These are phyloP conservation scores for Eulemur albifrons DNA, from an alignment of 2,797 vertebrate genomes.

Conservation along the genomic window DNA sequence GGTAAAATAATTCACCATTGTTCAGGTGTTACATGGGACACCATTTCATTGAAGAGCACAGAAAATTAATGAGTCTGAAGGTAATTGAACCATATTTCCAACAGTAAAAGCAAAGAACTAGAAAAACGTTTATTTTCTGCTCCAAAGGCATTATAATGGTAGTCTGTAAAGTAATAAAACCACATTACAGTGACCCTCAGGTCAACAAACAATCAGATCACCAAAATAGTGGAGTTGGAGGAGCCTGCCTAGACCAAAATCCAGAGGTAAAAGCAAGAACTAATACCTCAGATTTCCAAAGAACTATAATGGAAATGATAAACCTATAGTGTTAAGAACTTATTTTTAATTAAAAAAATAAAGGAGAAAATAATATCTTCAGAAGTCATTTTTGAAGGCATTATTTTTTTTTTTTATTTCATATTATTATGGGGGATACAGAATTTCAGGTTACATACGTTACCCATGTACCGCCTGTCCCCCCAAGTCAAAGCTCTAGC, in stretches of 20 bases:
- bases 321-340: background rate
- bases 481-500: no score
- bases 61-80: conserved; percentile 53
- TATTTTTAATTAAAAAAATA: conserved; percentile 11
- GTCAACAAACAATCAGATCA: background rate
- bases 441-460: no score
- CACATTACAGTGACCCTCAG: background rate
- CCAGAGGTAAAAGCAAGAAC: background rate
- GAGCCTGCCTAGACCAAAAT: background rate
- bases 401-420: background rate
- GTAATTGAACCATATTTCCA: conserved; percentile 34
- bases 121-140: background rate
- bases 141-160: background rate
- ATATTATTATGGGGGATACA: no score
- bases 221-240: background rate
- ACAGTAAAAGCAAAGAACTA: conserved; percentile 27
- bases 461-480: no score
- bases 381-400: background rate
- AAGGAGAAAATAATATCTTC: background rate
- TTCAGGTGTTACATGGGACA: conserved; percentile 23
- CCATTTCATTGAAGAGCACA: conserved; percentile 1
- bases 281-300: background rate
- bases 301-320: background rate
- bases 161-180: conserved; percentile 27
- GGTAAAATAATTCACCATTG: conserved; percentile 32